These are phyloP conservation scores for Ameiurus melas DNA, from an alignment of 2,113 vertebrate genomes.

Conservation along the genomic window DNA sequence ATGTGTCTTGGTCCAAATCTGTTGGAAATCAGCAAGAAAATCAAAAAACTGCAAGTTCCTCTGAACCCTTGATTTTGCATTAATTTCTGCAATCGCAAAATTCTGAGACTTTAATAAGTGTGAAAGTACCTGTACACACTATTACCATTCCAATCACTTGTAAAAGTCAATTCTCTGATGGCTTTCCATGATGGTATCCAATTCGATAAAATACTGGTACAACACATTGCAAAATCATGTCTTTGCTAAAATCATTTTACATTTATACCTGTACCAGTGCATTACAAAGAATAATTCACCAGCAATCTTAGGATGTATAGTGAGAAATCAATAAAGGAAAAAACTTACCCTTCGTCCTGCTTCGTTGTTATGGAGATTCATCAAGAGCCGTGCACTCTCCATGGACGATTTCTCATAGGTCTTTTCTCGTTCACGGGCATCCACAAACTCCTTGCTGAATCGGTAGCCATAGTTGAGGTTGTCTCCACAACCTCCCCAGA, in stretches of 20 bases:
- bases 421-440: slow-evolving; percentile 92
- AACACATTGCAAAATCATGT: neutral
- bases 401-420: slow-evolving; percentile 86
- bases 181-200: neutral
- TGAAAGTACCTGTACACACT: neutral
- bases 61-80: too few species aligned
- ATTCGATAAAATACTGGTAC: neutral
- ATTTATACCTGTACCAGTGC: neutral
- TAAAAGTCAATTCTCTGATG: neutral
- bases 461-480: slow-evolving; percentile 96
- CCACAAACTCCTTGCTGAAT: slow-evolving; percentile 97
- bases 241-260: neutral
- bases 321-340: neutral
- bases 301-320: neutral
- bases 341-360: slow-evolving; percentile 88
- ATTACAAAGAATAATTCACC: neutral
- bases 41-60: too few species aligned
- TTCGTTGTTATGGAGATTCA: slow-evolving; percentile 98
- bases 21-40: too few species aligned
- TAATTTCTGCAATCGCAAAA: too few species aligned
- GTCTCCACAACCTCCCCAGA: slow-evolving; percentile 98
- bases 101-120: too few species aligned
- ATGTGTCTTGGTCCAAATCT: too few species aligned
- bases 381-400: slow-evolving; percentile 86
- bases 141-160: neutral